phyloP scores from a whole-genome alignment of 2,888 invertebrate species.

The Tryphoninae sp. region DNA sequence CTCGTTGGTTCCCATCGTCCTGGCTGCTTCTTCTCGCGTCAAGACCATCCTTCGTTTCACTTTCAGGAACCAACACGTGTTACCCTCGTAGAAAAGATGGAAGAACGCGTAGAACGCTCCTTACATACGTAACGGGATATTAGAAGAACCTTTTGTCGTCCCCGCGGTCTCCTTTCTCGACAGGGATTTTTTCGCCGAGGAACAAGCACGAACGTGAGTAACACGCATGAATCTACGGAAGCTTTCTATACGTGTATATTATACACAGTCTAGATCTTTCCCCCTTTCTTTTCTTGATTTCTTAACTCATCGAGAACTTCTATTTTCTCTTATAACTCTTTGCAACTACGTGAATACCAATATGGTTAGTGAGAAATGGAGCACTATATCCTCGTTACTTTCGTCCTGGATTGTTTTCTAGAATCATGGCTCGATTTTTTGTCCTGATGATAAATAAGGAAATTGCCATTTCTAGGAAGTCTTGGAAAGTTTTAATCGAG shows the following conservation, averaged over 20 bases:
- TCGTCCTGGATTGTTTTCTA: not conserved
- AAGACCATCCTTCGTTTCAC: slow-evolving; percentile 49
- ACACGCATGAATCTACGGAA: slow-evolving; percentile 30
- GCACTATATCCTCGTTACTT: not conserved
- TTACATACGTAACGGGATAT: slow-evolving; percentile 80
- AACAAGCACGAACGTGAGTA: slow-evolving; percentile 60
- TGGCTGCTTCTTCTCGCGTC: slow-evolving; percentile 26
- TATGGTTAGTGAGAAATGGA: not conserved
- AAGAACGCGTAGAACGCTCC: slow-evolving; percentile 71
- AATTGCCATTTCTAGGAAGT: too few species aligned
- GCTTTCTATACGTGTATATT: slow-evolving; percentile 48
- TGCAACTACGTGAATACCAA: not conserved
- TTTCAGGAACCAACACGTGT: slow-evolving; percentile 55
- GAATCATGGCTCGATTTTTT: too few species aligned
- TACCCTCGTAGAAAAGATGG: slow-evolving; percentile 56
- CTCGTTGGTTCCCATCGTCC: slow-evolving; percentile 51
- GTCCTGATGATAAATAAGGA: too few species aligned
- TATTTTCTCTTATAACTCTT: not conserved
- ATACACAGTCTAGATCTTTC: slow-evolving; percentile 42
- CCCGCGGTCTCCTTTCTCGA: slow-evolving; percentile 67
- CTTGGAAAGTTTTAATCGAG: too few species aligned
- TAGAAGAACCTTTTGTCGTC: slow-evolving; percentile 75
- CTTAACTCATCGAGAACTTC: not conserved
- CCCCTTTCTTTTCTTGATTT: slow-evolving; percentile 10
- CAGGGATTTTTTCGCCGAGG: slow-evolving; percentile 33